Percentiles rank a stretch among this genome's conserved stretches.
These are phyloP conservation scores for Pristionchus fissidentatus DNA, from an alignment of 2,888 invertebrate genomes.

Conservation along the genomic window DNA sequence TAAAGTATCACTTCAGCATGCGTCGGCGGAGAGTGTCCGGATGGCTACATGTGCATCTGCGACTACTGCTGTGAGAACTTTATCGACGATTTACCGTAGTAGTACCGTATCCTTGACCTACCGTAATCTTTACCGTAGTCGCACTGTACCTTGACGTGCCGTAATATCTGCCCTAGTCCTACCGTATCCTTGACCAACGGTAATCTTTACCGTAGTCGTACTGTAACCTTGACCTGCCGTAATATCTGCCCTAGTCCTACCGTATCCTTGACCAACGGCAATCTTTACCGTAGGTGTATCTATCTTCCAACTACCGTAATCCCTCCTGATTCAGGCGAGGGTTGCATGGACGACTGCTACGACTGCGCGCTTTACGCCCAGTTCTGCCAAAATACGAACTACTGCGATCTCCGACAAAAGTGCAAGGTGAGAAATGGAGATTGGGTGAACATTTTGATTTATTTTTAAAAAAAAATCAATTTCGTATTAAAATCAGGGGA, in stretches of 20 bases:
- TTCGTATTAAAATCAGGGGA: background rate
- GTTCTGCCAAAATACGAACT: conserved; percentile 56
- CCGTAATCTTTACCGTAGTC: background rate
- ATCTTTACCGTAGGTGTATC: background rate
- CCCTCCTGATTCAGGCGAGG: conserved; percentile 57
- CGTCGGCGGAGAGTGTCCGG: conserved; percentile 59
- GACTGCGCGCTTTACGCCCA: conserved; percentile 58
- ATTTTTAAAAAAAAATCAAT: background rate
- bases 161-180: background rate
- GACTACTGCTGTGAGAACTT: conserved; percentile 62
- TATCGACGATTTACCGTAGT: too few relatives aligned
- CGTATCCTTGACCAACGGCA: background rate
- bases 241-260: background rate
- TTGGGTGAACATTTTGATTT: background rate
- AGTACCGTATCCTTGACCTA: background rate
- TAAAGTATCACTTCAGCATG: conserved; percentile 52
- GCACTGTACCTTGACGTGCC: background rate
- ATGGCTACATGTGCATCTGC: conserved; percentile 59
- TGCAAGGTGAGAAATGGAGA: conserved; percentile 9
- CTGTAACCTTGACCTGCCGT: background rate
- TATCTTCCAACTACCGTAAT: background rate
- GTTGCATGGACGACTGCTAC: conserved; percentile 60
- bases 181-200: background rate
- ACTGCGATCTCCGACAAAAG: conserved; percentile 56
- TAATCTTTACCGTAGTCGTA: background rate